Evolutionary conservation across 2,797 vertebrate genomes (phyloP).

Genomic region (Valencia hispanica): DNA sequence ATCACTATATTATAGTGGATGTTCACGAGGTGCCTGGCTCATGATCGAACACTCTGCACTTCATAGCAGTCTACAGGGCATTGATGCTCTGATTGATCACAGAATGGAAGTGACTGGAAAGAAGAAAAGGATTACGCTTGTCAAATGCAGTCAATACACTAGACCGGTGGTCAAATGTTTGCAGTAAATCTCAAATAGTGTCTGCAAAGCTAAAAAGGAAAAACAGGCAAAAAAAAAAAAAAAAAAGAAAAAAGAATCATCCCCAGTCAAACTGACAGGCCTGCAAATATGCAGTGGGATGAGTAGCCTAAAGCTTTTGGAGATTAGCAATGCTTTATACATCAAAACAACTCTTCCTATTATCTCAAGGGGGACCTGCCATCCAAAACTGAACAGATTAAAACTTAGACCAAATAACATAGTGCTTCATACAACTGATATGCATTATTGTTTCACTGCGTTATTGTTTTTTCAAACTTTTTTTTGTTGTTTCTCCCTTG

Average conservation of each 20-base stretch:
- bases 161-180: constrained; percentile 85
- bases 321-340: constrained; percentile 78
- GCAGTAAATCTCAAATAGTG: constrained; percentile 87
- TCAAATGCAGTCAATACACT: constrained; percentile 87
- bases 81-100: constrained; percentile 92
- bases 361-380: constrained; percentile 68
- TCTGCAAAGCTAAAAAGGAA: constrained; percentile 84
- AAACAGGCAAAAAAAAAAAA: constrained; percentile 49
- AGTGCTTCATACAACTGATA: constrained; percentile 61
- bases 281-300: constrained; percentile 74
- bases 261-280: constrained; percentile 75
- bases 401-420: constrained; percentile 59
- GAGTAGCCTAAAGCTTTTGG: constrained; percentile 71
- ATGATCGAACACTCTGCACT: constrained; percentile 89
- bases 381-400: constrained; percentile 63
- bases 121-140: constrained; percentile 90
- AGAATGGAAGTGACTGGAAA: constrained; percentile 90
- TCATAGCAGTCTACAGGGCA: constrained; percentile 87
- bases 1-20: constrained; percentile 92
- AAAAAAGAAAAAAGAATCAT: constrained; percentile 67
- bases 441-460: constrained; percentile 66
- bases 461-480: constrained; percentile 59
- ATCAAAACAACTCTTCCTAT: constrained; percentile 75
- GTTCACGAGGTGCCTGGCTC: constrained; percentile 83
- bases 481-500: constrained; percentile 50